Evolutionary conservation across 2,888 invertebrate species (phyloP).

Genomic region (Calameuta pallipes): DNA sequence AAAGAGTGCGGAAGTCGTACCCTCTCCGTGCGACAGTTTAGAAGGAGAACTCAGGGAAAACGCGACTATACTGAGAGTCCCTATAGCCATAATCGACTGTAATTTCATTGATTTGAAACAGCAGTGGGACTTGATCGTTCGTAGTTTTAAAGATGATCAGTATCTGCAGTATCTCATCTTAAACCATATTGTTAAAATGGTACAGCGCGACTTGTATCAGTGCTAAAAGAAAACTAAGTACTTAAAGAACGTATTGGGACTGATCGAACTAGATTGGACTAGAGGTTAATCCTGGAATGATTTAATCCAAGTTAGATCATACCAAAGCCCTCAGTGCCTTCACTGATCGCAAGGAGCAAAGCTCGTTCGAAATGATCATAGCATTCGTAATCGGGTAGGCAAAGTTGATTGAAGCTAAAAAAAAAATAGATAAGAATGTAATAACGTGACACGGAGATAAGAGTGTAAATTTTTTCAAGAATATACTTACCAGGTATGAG

Average conservation of each 20-base stretch:
- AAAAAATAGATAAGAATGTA: conserved; percentile 26
- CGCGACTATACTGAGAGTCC: too few species aligned
- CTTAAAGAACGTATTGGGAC: conserved; percentile 19
- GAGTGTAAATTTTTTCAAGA: not conserved
- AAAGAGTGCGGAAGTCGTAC: too few species aligned
- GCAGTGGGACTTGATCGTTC: not conserved
- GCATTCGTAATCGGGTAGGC: conserved; percentile 93
- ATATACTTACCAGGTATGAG: conserved; percentile 85
- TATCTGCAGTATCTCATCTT: not conserved
- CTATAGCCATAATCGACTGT: not conserved
- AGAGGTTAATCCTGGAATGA: conserved; percentile 16
- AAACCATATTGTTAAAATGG: not conserved
- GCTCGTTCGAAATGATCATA: conserved; percentile 94
- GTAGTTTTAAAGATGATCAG: not conserved
- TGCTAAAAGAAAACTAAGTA: conserved; percentile 29
- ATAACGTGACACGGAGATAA: conserved; percentile 5
- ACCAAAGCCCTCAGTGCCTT: conserved; percentile 95
- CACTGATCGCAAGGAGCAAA: conserved; percentile 90
- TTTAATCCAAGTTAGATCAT: conserved; percentile 69
- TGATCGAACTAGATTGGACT: conserved; percentile 25
- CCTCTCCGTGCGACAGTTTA: too few species aligned
- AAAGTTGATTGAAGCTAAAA: conserved; percentile 93
- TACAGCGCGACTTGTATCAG: not conserved
- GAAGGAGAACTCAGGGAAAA: too few species aligned
- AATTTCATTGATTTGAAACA: not conserved